These are phyloP conservation scores for Anthophora plumipes DNA, from an alignment of 2,888 invertebrate species.

Conservation along the genomic window DNA sequence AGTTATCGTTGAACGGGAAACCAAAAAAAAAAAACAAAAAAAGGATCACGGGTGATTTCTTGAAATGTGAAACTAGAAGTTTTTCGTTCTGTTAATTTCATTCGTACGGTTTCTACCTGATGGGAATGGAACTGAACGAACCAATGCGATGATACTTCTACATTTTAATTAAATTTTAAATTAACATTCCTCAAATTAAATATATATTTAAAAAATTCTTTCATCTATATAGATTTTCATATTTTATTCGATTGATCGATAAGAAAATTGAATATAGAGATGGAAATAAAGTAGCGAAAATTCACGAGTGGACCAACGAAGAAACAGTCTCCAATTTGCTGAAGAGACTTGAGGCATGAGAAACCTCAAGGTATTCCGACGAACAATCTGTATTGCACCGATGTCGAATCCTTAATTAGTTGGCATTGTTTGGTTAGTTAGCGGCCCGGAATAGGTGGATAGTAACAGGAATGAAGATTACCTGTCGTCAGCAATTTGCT, in stretches of 20 bases:
- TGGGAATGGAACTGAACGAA: not conserved
- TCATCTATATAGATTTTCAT: not conserved
- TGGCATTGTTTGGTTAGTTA: slow-evolving; percentile 74
- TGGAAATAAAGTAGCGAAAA: not conserved
- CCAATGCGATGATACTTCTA: not conserved
- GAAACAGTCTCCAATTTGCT: slow-evolving; percentile 20
- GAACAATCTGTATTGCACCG: slow-evolving; percentile 44
- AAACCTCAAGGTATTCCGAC: slow-evolving; percentile 16
- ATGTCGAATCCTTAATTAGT: slow-evolving; percentile 78
- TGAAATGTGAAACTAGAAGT: not conserved
- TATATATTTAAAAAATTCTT: not conserved
- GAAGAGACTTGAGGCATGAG: not conserved
- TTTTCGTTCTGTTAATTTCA: not conserved
- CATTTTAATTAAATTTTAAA: too few species aligned
- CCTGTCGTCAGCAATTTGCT: slow-evolving; percentile 66
- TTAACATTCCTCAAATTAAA: too few species aligned
- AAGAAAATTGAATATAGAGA: not conserved
- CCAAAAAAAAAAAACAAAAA: too few species aligned
- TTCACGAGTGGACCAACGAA: not conserved
- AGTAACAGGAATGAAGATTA: slow-evolving; percentile 61
- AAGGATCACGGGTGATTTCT: not conserved
- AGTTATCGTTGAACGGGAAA: not conserved
- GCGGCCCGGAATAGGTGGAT: slow-evolving; percentile 41
- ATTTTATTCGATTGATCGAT: not conserved
- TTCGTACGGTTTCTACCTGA: not conserved